phyloP scores from a whole-genome alignment of 2,113 vertebrate species.

The Arenaria interpres region DNA sequence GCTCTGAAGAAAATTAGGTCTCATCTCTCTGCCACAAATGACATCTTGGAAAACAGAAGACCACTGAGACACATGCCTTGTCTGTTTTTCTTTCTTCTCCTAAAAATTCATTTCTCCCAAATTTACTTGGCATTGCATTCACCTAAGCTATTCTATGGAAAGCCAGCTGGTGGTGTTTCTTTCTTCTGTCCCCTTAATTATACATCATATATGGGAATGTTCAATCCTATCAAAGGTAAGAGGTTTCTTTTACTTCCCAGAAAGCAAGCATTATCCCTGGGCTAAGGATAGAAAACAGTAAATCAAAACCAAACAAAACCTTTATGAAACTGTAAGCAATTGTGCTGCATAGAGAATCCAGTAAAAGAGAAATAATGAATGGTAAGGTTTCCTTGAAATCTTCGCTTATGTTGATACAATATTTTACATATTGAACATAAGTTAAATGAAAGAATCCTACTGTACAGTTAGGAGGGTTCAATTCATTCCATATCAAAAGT shows the following conservation, averaged over 20 bases:
- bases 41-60: not conserved
- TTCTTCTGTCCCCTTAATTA: not conserved
- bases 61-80: not conserved
- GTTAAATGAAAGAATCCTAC: not conserved
- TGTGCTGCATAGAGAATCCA: not conserved
- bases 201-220: not conserved
- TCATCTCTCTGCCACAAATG: not conserved
- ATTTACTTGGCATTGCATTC: not conserved
- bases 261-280: not conserved
- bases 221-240: not conserved
- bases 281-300: not conserved
- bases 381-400: not conserved
- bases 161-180: not conserved
- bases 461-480: not conserved
- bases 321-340: not conserved
- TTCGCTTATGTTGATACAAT: not conserved
- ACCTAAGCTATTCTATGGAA: not conserved
- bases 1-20: not conserved
- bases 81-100: not conserved
- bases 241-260: not conserved
- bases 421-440: not conserved
- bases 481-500: not conserved
- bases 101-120: not conserved
- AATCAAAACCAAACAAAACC: not conserved
- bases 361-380: not conserved